Evolutionary conservation across 92 coral and sea anemone genomes (phyloP), one percentile per base, ranked within the genome.

Genomic region (Muricea muricata): DNA sequence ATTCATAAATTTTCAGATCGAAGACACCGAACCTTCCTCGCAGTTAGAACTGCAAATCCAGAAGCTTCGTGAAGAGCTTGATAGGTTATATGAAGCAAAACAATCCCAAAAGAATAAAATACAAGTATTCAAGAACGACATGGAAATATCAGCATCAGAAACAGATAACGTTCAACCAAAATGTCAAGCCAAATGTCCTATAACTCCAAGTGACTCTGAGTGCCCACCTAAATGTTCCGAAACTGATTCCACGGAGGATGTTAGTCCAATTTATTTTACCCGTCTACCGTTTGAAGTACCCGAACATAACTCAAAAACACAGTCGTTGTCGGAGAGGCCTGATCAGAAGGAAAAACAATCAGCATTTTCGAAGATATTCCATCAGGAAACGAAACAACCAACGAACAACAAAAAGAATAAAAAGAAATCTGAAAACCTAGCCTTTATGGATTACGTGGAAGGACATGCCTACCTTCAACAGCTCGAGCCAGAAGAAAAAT

Each of bases 31-130:
- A 0, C 15, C 21, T 41, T 15, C 32, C 33, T 15, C 79, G 34
- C 32, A 73, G 13, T 73, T 58, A 61, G 79, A 40, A 6, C 30
- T 73, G 8, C 79, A 73, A 41, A 28, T 73, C 30, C 54, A 45
- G 12, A 73, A 28, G 31, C 80, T 50, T 23, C 80, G 65, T 2
- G 80, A 75, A 47, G 80, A 75, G 41, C 41, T 75, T n/a, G 80
- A 75, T 31, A 30, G 65, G 37, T 54, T 75, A n/a, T 75, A 75
- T 29, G 45, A 75, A 50, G 61, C 20, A 6, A 47, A 8, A 50
- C 15, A 31, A 14, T 73, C 79, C 7, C 7, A 29, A 47, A 40
- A 57, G 42, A 37, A 75, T 14, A 65, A 47, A 29, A 21, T 48
- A 28, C 80, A 74, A 24, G 23, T 75, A 75, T 23, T 57, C 14